Percentiles rank a stretch among this genome's conserved stretches.
phyloP scores from a whole-genome alignment of 2,797 vertebrate species.

The Merluccius polli region DNA sequence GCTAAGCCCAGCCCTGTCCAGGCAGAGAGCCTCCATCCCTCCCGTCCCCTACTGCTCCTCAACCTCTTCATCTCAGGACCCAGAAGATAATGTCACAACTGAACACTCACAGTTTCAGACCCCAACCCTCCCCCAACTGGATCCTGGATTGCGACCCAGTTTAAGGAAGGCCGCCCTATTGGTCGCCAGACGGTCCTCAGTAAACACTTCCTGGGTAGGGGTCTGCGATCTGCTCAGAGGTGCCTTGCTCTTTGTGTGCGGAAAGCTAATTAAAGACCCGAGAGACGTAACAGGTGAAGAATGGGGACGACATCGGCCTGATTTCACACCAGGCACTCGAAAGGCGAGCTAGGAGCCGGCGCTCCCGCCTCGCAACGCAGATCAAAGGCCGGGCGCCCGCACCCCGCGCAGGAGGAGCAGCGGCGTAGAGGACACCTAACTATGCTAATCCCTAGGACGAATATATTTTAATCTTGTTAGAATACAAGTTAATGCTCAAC shows the following conservation, averaged over 20 bases:
- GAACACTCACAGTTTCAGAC: not conserved
- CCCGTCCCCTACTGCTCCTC: too few relatives aligned
- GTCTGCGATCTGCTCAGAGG: constrained; percentile 95
- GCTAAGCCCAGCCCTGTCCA: too few relatives aligned
- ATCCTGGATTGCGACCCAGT: not conserved
- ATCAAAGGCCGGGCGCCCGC: constrained; percentile 97
- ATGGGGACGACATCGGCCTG: constrained; percentile 98
- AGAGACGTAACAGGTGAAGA: constrained; percentile 95
- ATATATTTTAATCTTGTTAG: constrained; percentile 99
- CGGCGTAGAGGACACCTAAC: constrained; percentile 90
- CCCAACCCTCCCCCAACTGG: too few relatives aligned
- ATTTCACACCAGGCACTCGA: constrained; percentile 99
- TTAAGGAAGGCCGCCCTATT: constrained; percentile 47
- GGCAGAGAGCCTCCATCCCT: too few relatives aligned
- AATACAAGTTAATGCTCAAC: constrained; percentile 99
- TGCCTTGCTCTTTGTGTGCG: constrained; percentile 90
- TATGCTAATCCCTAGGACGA: constrained; percentile 99
- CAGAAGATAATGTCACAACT: not conserved
- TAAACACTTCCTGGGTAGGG: constrained; percentile 91
- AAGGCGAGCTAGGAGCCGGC: constrained; percentile 89
- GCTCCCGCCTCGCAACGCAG: constrained; percentile 93
- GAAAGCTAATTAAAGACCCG: constrained; percentile 99
- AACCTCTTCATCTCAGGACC: not conserved
- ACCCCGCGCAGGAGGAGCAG: constrained; percentile 87
- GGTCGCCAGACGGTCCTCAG: constrained; percentile 69